Evolutionary conservation across 2,888 invertebrate genomes (phyloP).

Genomic region (Phortica okadai): DNA sequence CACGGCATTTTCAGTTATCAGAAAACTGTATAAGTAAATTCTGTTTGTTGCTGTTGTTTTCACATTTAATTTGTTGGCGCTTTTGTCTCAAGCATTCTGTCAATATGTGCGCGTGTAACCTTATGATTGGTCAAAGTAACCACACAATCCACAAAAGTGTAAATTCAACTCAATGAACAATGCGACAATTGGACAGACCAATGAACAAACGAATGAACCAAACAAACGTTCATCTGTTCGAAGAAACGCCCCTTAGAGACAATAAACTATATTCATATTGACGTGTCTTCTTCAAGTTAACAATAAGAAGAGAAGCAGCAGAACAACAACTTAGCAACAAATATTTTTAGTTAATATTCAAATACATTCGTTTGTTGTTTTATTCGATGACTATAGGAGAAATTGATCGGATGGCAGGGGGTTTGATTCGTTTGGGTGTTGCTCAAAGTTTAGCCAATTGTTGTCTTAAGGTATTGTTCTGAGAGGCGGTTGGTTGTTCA

Average conservation of each 20-base stretch:
- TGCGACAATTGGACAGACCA: constrained; percentile 35
- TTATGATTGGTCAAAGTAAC: neutral
- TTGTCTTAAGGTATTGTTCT: too few species aligned
- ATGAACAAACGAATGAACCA: constrained; percentile 22
- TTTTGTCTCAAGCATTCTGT: constrained; percentile 32
- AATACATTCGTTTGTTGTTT: neutral
- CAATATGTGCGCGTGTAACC: constrained; percentile 33
- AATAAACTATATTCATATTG: constrained; percentile 66
- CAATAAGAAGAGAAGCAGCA: neutral
- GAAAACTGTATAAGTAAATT: neutral
- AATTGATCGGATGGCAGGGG: too few species aligned
- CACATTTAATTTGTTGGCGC: neutral
- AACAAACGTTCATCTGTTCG: neutral
- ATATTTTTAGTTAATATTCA: constrained; percentile 53
- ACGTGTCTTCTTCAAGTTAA: too few species aligned
- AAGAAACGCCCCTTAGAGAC: constrained; percentile 33
- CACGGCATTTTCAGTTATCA: too few species aligned
- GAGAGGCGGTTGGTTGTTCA: too few species aligned
- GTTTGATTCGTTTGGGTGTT: too few species aligned
- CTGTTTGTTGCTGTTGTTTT: neutral
- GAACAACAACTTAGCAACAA: constrained; percentile 14
- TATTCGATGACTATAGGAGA: neutral
- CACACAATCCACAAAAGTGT: constrained; percentile 9
- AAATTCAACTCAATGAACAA: constrained; percentile 32
- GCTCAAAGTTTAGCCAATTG: too few species aligned